Evolutionary conservation across 2,888 invertebrate genomes (phyloP), one percentile per base, ranked within the genome.

Genomic region (Drosophila tanythrix): DNA sequence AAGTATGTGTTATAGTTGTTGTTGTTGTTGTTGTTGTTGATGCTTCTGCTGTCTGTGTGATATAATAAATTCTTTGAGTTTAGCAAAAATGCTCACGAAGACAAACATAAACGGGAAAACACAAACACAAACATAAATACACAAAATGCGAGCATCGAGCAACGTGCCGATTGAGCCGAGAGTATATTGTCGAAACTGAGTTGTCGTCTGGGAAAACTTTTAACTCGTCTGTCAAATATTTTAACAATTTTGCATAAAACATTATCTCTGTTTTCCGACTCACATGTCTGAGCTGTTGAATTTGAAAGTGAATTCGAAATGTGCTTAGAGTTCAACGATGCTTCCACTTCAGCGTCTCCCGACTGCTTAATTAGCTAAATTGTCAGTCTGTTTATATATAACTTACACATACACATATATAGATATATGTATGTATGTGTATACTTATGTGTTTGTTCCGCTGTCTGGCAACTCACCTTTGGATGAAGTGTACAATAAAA

Each of bases 31-130:
- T 53, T 69, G 51, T 29, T 52, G 38, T 29, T 69, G 50, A 25
- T 52, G 46, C 33, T 56, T 31, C 58, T 55, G 31, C 38, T 59
- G 57, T 57, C 71, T 43, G 69, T 35, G 70, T 70, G 78, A 81
- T 79, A 90, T 90, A 90, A 87, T 88, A 88, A 90, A 88, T 88
- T 88, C 89, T 74, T 83, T 86, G 83, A 88, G 87, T 90, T 83
- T 83, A 71, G 83, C 79, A 69, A 68, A 85, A 88, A 82, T 88
- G 76, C 86, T 85, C 63, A 40, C 67, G 66, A 85, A 85, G 70
- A 80, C 71, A 80, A 81, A 82, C 72, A 71, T 58, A 70, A 73
- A 67, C 48, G 56, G 63, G 61, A 38, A 51, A 79, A 70, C 58
- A 70, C 33, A 40, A 76, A 70, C 56, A 74, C 36, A 66, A 71